Base-by-base conservation (phyloP, 2,797 vertebrate species). In the Todus mexicanus region DNA sequence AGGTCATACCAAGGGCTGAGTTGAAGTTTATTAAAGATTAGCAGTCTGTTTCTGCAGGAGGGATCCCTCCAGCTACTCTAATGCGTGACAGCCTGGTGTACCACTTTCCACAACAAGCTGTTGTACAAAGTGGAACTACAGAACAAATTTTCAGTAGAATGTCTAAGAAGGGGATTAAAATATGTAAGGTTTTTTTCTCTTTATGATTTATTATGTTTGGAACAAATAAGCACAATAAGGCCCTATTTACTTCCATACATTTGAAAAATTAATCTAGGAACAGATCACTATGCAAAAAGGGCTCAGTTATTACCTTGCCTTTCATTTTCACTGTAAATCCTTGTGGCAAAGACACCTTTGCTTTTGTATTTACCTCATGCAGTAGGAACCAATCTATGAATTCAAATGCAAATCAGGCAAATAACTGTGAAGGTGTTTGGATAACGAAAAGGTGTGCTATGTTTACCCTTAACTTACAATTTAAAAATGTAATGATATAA, bases 21-120 rank as follows among this genome's bases (percentile, higher is more conserved):
- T 63, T 96, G 93, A 79, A 95, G 64, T 96, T 94, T 96, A 93
- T 96, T 93, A 94, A 94, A 92, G 94, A 95, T 89, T 92, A 96
- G 61, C 87, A 94, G 61, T 57, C 80, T 93, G 75, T 93, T 96
- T 95, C 90, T 92, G 61, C 70, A 91, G 77, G 77, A 95, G 56
- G 87, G 60, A 84, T 68, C 72, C 90, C 84, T 93, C 70, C 78
- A 87, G 95, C 78, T 93, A 93, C 72, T 77, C 65, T 80, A 80
- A 75, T 59, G 80, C 75, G 18, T 48, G 77, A 88, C 89, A 95
- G 86, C 79, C 82, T 90, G 92, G 70, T 4, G 1, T 60, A 65
- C 63, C 5, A 8, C 79, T 85, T 92, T 94, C 35, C 85, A 51
- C 84, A 84, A 7, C 91, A 95, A 95, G 73, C 89, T 96, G 59